A percentile compares a stretch with the other conserved stretches of the same genome.
Conservation (phyloP, 2,113 vertebrate genomes). For the Thunnus maccoyii region DNA sequence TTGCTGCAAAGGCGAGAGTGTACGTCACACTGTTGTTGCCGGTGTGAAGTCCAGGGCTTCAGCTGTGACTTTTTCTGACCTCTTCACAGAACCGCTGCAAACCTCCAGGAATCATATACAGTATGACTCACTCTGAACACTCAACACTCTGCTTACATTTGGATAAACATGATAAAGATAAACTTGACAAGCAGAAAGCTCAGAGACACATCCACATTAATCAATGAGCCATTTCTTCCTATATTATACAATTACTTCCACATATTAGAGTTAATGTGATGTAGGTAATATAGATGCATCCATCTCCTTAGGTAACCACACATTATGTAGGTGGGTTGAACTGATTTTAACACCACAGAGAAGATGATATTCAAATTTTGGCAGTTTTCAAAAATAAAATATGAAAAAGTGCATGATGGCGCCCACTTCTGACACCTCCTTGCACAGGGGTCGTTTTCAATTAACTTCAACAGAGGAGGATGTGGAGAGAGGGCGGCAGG, state of each 20-base stretch:
- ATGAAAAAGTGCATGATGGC: not conserved
- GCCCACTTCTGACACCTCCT: constrained; percentile 20
- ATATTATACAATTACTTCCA: not conserved
- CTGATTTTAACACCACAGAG: not conserved
- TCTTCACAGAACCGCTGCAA: not conserved
- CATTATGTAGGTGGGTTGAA: not conserved
- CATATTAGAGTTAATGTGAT: not conserved
- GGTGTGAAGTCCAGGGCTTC: not conserved
- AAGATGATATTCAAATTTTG: not conserved
- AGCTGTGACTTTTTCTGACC: too few relatives aligned
- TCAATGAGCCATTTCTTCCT: not conserved
- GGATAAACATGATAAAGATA: not conserved
- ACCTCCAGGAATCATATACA: constrained; percentile 6
- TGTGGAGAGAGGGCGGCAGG: constrained; percentile 4
- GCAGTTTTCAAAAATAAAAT: not conserved
- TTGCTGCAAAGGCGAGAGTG: not conserved
- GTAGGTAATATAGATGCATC: not conserved
- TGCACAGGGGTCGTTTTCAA: constrained; percentile 40
- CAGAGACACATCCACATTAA: too few relatives aligned
- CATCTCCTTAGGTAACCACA: too few relatives aligned
- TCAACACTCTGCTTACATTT: not conserved
- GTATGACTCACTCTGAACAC: not conserved
- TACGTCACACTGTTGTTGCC: not conserved
- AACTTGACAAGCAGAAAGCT: not conserved
- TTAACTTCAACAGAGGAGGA: constrained; percentile 13